phyloP scores from a whole-genome alignment of 2,113 vertebrate species.

The Hucho hucho region DNA sequence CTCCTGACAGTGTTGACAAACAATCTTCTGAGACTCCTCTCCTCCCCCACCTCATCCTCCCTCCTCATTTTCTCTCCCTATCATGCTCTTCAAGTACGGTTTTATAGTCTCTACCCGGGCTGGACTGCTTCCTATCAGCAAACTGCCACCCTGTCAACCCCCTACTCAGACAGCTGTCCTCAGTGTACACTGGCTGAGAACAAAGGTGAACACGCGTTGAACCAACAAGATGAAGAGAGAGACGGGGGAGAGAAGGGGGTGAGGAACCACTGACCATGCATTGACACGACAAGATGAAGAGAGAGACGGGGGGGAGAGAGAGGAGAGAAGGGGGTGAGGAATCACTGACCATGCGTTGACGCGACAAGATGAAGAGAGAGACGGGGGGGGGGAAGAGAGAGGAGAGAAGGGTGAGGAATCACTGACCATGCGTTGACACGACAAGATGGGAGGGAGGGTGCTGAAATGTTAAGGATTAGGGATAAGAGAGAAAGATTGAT shows the following conservation, averaged over 20 bases:
- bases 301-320: no score
- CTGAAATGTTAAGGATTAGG: not conserved
- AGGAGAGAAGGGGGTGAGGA: no score
- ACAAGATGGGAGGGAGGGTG: not conserved
- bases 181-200: conserved; percentile 19
- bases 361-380: conserved; percentile 24
- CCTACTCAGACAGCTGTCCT: conserved; percentile 45
- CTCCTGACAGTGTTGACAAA: conserved; percentile 7
- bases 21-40: not conserved
- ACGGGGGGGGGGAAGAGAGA: not conserved
- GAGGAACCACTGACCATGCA: no score
- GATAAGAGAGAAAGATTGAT: not conserved
- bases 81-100: not conserved
- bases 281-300: no score
- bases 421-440: not conserved
- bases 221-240: no score
- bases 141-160: conserved; percentile 37
- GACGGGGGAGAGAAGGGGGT: no score
- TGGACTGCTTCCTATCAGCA: conserved; percentile 2
- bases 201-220: conserved; percentile 22
- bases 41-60: not conserved
- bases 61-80: not conserved
- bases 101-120: not conserved
- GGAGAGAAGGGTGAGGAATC: not conserved
- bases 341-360: no score